phyloP scores from a whole-genome alignment of 2,888 invertebrate species.

The Elysia crispata region DNA sequence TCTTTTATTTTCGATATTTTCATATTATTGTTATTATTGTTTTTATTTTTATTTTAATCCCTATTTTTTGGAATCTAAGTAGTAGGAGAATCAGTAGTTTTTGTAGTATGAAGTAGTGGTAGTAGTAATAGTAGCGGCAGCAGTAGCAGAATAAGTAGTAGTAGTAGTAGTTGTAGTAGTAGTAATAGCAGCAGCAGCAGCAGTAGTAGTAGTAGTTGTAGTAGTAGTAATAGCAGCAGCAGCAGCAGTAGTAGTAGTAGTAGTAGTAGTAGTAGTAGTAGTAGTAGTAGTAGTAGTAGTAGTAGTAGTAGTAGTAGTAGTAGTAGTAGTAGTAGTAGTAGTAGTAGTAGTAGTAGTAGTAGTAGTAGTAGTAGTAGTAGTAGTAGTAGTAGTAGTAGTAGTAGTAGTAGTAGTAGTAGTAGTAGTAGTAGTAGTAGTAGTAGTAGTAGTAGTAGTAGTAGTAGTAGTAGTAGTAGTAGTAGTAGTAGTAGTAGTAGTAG shows the following conservation, averaged over 20 bases:
- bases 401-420: slow-evolving; percentile 44
- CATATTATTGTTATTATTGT: no score
- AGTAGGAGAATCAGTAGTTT: no score
- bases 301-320: slow-evolving; percentile 37
- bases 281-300: slow-evolving; percentile 49
- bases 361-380: slow-evolving; percentile 44
- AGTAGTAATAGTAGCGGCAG: no score
- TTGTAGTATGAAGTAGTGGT: slow-evolving; percentile 40
- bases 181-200: slow-evolving; percentile 49
- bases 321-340: slow-evolving; percentile 40
- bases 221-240: slow-evolving; percentile 43
- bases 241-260: slow-evolving; percentile 44
- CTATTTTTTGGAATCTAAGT: no score
- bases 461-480: slow-evolving; percentile 10
- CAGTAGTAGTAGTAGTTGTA: slow-evolving; percentile 51
- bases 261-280: slow-evolving; percentile 36
- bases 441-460: slow-evolving; percentile 11
- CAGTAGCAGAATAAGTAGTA: no score
- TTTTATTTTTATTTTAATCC: no score
- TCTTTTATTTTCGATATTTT: no score
- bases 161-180: slow-evolving; percentile 49
- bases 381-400: neutral
- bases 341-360: slow-evolving; percentile 40
- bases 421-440: slow-evolving; percentile 14
- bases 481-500: neutral